phyloP scores from a whole-genome alignment of 2,888 invertebrate genomes.

The Clivina fossor region DNA sequence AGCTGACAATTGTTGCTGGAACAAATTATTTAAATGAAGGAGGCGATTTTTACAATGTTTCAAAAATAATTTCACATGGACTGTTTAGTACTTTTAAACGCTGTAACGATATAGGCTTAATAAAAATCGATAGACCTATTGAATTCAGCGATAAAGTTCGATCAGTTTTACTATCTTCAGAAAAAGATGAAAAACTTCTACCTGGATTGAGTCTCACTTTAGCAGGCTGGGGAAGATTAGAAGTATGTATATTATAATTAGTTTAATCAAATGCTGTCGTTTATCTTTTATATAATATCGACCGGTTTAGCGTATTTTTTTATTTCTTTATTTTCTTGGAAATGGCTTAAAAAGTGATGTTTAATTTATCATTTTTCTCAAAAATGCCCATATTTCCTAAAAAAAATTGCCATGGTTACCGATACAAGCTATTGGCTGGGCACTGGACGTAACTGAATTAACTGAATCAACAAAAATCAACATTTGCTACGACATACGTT shows the following conservation, averaged over 20 bases:
- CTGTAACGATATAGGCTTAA: slow-evolving; percentile 40
- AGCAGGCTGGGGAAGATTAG: slow-evolving; percentile 36
- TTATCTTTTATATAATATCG: no score
- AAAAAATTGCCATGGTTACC: no score
- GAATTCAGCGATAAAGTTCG: slow-evolving; percentile 36
- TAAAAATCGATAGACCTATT: slow-evolving; percentile 36
- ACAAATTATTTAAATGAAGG: slow-evolving; percentile 45
- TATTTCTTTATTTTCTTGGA: no score
- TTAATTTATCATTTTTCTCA: no score
- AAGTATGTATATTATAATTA: not conserved
- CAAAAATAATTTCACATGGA: slow-evolving; percentile 41
- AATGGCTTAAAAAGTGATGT: no score
- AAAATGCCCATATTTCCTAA: no score
- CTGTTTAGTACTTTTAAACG: slow-evolving; percentile 30
- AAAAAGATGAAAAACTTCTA: slow-evolving; percentile 15
- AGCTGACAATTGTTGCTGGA: slow-evolving; percentile 47
- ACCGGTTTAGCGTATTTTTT: no score
- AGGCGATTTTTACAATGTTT: slow-evolving; percentile 45
- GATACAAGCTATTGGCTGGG: no score
- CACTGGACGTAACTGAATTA: no score
- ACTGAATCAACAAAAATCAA: no score
- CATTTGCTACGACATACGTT: no score
- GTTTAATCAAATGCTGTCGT: not conserved
- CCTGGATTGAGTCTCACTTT: slow-evolving; percentile 20
- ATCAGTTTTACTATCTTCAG: slow-evolving; percentile 26